Percentiles rank a stretch among this genome's conserved stretches.
phyloP scores from a whole-genome alignment of 1,140 invertebrate genomes.

The Caenorhabditis briggsae region DNA sequence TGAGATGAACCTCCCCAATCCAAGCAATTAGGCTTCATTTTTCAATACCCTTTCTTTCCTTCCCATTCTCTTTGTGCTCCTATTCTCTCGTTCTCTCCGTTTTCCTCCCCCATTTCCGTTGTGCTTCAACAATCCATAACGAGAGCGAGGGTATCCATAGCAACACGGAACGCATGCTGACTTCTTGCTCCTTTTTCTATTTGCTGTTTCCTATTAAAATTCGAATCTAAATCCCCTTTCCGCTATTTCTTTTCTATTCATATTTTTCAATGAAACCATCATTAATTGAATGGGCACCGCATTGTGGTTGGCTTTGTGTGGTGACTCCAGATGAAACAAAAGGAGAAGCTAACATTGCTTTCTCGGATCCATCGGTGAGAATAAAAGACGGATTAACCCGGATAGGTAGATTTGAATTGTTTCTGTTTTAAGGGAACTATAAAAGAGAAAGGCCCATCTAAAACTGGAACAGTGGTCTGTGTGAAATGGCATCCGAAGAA shows the following conservation, averaged over 20 bases:
- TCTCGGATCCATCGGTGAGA: conserved; percentile 30
- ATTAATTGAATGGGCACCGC: conserved; percentile 39
- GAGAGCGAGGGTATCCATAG: not conserved
- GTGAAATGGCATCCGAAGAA: conserved; percentile 33
- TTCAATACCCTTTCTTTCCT: too few species aligned
- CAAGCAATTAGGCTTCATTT: too few species aligned
- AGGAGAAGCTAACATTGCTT: conserved; percentile 1
- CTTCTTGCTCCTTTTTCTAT: not conserved
- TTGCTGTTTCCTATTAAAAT: conserved; percentile 28
- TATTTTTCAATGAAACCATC: conserved; percentile 13
- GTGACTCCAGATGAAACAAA: not conserved
- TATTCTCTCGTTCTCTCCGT: not conserved
- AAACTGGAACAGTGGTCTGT: not conserved
- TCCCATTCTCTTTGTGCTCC: not conserved
- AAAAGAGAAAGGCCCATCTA: not conserved
- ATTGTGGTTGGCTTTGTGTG: conserved; percentile 25
- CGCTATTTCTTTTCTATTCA: not conserved
- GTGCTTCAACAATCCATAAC: not conserved
- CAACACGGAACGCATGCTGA: not conserved
- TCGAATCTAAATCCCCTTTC: not conserved
- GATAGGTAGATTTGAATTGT: not conserved
- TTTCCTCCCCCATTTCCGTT: not conserved
- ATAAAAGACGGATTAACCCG: not conserved
- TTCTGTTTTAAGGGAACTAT: not conserved
- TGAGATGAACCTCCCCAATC: too few species aligned